phyloP scores from a whole-genome alignment of 2,888 invertebrate species.

The Drosophila trichaetosa region DNA sequence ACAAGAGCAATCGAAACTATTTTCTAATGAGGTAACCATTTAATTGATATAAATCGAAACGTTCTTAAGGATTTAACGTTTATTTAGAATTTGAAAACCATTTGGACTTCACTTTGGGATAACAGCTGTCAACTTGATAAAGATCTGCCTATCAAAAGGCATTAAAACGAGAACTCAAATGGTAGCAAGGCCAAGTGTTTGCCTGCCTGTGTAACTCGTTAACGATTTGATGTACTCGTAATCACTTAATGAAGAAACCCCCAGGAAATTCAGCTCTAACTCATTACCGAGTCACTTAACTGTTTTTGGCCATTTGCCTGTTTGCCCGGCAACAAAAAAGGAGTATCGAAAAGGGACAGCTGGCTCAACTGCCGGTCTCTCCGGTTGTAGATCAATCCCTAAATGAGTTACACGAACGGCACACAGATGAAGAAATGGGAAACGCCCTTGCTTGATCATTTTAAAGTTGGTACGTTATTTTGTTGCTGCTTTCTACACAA shows the following conservation, averaged over 20 bases:
- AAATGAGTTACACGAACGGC: slow-evolving; percentile 29
- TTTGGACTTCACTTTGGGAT: slow-evolving; percentile 40
- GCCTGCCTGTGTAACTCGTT: slow-evolving; percentile 35
- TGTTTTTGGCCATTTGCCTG: slow-evolving; percentile 34
- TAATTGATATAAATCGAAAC: slow-evolving; percentile 62
- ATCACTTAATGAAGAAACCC: slow-evolving; percentile 41
- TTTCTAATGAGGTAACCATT: slow-evolving; percentile 54
- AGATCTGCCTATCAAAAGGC: slow-evolving; percentile 31
- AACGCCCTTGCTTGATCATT: slow-evolving; percentile 54
- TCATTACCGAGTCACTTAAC: slow-evolving; percentile 29
- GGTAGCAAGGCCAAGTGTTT: slow-evolving; percentile 16
- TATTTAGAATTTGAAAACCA: slow-evolving; percentile 28
- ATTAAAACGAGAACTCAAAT: slow-evolving; percentile 28
- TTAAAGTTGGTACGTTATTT: slow-evolving; percentile 7
- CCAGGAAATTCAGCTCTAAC: slow-evolving; percentile 23
- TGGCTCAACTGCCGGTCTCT: slow-evolving; percentile 35
- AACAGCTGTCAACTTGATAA: slow-evolving; percentile 60
- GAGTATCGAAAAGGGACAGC: slow-evolving; percentile 68
- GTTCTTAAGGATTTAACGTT: slow-evolving; percentile 38
- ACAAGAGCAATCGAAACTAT: slow-evolving; percentile 8
- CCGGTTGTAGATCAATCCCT: slow-evolving; percentile 47
- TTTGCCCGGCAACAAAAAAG: slow-evolving; percentile 53
- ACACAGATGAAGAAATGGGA: slow-evolving; percentile 15
- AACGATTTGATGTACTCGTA: slow-evolving; percentile 51
- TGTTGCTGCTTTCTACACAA: slow-evolving; percentile 5